Percentiles rank a stretch among this genome's conserved stretches.
Conservation (phyloP, 2,888 invertebrate species). For the Molorchus minor region DNA sequence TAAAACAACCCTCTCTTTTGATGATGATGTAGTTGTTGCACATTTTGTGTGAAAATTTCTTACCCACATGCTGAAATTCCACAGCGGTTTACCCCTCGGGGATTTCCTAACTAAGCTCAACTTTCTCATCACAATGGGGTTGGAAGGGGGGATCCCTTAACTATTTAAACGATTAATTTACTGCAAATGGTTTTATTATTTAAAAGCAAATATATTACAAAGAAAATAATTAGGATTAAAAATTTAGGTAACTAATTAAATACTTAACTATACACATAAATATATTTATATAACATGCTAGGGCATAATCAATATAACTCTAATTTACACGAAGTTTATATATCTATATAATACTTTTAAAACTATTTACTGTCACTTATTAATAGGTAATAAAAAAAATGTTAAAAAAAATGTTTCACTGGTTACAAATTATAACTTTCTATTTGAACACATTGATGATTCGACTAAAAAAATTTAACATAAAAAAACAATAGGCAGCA, state of each 20-base stretch:
- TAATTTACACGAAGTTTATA: conserved; percentile 28
- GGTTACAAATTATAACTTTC: conserved; percentile 1
- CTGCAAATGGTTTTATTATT: conserved; percentile 35
- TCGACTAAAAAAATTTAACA: conserved; percentile 15
- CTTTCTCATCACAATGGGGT: too few species aligned
- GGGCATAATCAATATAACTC: conserved; percentile 17
- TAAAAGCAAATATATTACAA: conserved; percentile 50
- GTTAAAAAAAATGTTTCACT: conserved; percentile 18
- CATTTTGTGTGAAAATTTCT: too few species aligned
- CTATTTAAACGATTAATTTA: too few species aligned
- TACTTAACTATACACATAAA: conserved; percentile 47
- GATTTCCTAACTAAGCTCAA: too few species aligned
- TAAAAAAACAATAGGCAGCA: conserved; percentile 29
- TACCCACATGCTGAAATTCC: too few species aligned
- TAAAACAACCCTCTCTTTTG: too few species aligned
- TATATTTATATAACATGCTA: conserved; percentile 30
- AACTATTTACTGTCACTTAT: conserved; percentile 26
- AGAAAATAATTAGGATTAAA: conserved; percentile 41
- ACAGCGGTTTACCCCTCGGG: too few species aligned
- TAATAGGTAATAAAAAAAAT: conserved; percentile 21
- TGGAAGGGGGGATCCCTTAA: conserved; percentile 13
- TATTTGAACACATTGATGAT: conserved; percentile 23
- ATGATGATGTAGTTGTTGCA: too few species aligned
- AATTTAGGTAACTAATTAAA: conserved; percentile 52
- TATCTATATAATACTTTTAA: conserved; percentile 38